A percentile compares a stretch with the other conserved stretches of the same genome.
phyloP scores from a whole-genome alignment of 23 tunicate species.

The Clavelina lepadiformis region DNA sequence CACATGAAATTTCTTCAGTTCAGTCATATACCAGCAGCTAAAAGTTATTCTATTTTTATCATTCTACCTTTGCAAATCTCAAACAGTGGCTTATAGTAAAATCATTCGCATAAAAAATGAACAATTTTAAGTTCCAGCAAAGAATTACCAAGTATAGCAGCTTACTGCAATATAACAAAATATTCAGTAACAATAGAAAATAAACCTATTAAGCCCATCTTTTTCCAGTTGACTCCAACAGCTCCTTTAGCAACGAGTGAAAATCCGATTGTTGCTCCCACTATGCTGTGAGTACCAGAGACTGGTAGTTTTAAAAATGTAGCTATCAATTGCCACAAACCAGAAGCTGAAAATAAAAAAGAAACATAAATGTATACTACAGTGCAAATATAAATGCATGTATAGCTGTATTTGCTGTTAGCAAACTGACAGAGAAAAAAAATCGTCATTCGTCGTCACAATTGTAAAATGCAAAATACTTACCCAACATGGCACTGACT shows the following conservation, averaged over 20 bases:
- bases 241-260: slow-evolving; percentile 83
- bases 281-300: slow-evolving; percentile 98
- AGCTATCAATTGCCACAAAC: slow-evolving; percentile 93
- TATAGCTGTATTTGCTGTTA: too few relatives aligned
- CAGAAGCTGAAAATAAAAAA: slow-evolving; percentile 49
- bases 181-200: too few relatives aligned
- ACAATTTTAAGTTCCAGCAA: too few relatives aligned
- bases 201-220: slow-evolving; percentile 70
- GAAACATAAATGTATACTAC: background rate
- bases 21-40: too few relatives aligned
- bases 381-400: background rate
- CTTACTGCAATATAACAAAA: too few relatives aligned
- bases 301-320: slow-evolving; percentile 92
- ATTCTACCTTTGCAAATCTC: too few relatives aligned
- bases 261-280: slow-evolving; percentile 95
- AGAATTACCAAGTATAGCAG: too few relatives aligned
- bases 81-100: too few relatives aligned
- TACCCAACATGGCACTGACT: slow-evolving; percentile 80
- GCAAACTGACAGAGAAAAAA: too few relatives aligned
- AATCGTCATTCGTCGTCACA: too few relatives aligned
- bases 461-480: slow-evolving; percentile 1
- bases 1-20: background rate
- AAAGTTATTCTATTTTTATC: too few relatives aligned
- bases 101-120: too few relatives aligned
- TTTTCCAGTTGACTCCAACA: slow-evolving; percentile 68